These are phyloP conservation scores for Pogonognathellus flavescens DNA, from an alignment of 1,140 invertebrate genomes.

Conservation along the genomic window DNA sequence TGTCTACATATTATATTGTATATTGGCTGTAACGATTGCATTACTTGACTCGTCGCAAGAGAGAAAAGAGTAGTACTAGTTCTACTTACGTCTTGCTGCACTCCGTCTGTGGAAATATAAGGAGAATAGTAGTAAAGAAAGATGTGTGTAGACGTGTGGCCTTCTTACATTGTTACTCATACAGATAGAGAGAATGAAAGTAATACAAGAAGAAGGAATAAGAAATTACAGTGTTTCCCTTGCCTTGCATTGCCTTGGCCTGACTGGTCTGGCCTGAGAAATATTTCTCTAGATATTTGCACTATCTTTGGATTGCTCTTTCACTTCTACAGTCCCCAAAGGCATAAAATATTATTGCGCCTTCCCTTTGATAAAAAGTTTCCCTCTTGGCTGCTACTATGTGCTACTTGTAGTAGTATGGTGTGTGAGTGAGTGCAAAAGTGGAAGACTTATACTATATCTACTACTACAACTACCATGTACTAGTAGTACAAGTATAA, in stretches of 20 bases:
- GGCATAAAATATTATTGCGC: conserved; percentile 63
- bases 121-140: too few species aligned
- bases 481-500: neutral
- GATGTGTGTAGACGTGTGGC: too few species aligned
- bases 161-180: conserved; percentile 7
- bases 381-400: conserved; percentile 40
- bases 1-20: neutral
- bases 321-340: conserved; percentile 56
- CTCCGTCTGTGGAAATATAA: too few species aligned
- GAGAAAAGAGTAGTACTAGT: too few species aligned
- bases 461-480: conserved; percentile 2
- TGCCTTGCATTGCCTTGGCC: neutral
- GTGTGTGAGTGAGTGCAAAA: neutral
- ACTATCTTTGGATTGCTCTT: conserved; percentile 57
- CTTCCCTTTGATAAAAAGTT: conserved; percentile 55
- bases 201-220: conserved; percentile 23
- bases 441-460: neutral
- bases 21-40: neutral
- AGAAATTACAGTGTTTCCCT: conserved; percentile 6
- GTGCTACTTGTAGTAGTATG: too few species aligned
- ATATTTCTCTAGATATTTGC: conserved; percentile 50
- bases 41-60: too few species aligned
- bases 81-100: too few species aligned
- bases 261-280: conserved; percentile 9
- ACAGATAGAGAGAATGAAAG: conserved; percentile 36